Conservation (phyloP, 2,113 vertebrate genomes). For the Blennius ocellaris region DNA sequence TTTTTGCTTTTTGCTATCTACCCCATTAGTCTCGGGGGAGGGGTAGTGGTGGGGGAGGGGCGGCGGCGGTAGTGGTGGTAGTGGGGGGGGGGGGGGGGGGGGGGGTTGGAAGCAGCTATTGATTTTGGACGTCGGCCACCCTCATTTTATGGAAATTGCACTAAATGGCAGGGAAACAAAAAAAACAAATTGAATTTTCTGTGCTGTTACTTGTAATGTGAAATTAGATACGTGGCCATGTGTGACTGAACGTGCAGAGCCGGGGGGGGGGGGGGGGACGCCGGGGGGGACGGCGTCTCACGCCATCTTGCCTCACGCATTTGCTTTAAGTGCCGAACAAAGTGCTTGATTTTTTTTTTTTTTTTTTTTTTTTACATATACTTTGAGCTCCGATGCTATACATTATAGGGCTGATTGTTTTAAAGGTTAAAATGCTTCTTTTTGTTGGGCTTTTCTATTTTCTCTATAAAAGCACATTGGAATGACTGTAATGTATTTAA, state of each 20-base stretch:
- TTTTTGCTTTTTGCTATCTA: conserved; percentile 77
- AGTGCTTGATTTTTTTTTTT: neutral
- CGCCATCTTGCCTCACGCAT: conserved; percentile 33
- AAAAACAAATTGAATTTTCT: conserved; percentile 79
- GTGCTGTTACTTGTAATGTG: conserved; percentile 79
- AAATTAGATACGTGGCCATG: conserved; percentile 79
- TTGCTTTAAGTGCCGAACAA: conserved; percentile 41
- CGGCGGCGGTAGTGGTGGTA: too few relatives aligned
- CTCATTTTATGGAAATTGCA: conserved; percentile 82
- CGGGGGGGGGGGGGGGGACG: conserved; percentile 52
- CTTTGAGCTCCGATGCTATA: neutral
- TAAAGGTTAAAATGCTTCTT: neutral
- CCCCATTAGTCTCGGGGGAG: conserved; percentile 75
- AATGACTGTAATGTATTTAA: too few relatives aligned
- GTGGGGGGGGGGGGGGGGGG: too few relatives aligned
- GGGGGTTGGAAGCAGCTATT: conserved; percentile 75
- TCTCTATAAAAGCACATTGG: too few relatives aligned
- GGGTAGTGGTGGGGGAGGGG: conserved; percentile 9
- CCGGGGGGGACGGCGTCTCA: conserved; percentile 44
- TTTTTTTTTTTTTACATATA: too few relatives aligned
- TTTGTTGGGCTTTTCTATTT: too few relatives aligned
- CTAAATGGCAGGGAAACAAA: conserved; percentile 79
- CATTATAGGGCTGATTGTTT: neutral
- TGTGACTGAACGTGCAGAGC: conserved; percentile 69
- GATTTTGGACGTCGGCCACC: conserved; percentile 82